Evolutionary conservation across 1,140 invertebrate species (phyloP).

Genomic region (Patella vulgata): DNA sequence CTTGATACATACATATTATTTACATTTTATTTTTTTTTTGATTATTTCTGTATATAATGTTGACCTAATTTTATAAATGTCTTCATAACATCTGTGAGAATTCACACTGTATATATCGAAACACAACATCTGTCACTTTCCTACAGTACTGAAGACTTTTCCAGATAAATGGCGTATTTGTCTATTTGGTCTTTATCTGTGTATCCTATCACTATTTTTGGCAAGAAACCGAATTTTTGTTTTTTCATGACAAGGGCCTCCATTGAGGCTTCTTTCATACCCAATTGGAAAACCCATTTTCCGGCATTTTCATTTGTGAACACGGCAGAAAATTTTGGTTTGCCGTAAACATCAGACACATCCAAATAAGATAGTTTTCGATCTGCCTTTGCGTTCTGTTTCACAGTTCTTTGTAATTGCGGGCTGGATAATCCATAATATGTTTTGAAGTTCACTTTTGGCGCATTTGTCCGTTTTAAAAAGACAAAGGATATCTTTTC

Average conservation of each 20-base stretch:
- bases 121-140: no score
- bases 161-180: constrained; percentile 42
- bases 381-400: constrained; percentile 28
- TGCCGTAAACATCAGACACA: constrained; percentile 46
- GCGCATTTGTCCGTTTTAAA: constrained; percentile 37
- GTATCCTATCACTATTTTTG: constrained; percentile 41
- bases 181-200: constrained; percentile 28
- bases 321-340: constrained; percentile 51
- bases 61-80: no score
- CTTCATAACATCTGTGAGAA: no score
- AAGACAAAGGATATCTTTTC: constrained; percentile 54
- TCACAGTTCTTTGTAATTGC: constrained; percentile 35
- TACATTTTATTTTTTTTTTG: no score
- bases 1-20: no score
- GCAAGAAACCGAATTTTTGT: constrained; percentile 33
- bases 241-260: constrained; percentile 28
- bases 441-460: constrained; percentile 40
- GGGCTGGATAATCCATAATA: constrained; percentile 41
- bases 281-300: constrained; percentile 41
- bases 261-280: constrained; percentile 26
- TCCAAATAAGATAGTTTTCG: constrained; percentile 51
- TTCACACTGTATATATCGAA: no score
- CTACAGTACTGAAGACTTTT: constrained; percentile 29
- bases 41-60: no score
- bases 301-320: constrained; percentile 43